Base-by-base conservation (phyloP, 2,797 vertebrate species). In the Columba guinea region DNA sequence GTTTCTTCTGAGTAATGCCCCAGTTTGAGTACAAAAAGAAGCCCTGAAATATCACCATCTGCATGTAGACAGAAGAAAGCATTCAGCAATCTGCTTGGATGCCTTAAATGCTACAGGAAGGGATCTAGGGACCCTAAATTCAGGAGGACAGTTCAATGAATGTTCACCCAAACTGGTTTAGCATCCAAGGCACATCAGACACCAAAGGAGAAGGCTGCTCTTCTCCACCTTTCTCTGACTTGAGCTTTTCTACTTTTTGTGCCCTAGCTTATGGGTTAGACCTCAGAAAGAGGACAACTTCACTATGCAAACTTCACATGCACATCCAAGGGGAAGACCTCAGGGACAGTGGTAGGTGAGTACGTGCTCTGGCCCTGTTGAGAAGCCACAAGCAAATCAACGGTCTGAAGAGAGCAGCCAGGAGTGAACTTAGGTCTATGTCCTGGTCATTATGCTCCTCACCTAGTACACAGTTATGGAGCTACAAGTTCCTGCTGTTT, bases 291-390 rank as follows among this genome's bases (percentile, higher is more conserved):
- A 64, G 24, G 2, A 15, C 34, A 67, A 0, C 1, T 24, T 86
- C 1, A 1, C 3, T 5, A 9, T 24, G 26, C 2, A 13, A 49
- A 27, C 11, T 58, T 62, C 2, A 0, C 53, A 8, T 1, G 13
- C 1, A 9, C 3, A 3, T 30, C 23, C 10, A 13, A 49, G 52
- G 30, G 76, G 27, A 17, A 6, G 21, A 3, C 11, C n/a, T 39
- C 16, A 49, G 34, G 28, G 22, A 21, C 19, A 39, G 39, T 0
- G 0, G 2, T 10, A 59, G 19, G 6, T 20, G 1, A 49, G 12
- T 10, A 7, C 19, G 30, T 0, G 2, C 8, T 7, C 39, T 11
- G 39, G 18, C 3, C 15, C 65, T 65, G 11, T 4, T 58, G 37
- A 55, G 21, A 17, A 62, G 13, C 26, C 59, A 44, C 11, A 5